These are phyloP conservation scores for Ruditapes philippinarum DNA, from an alignment of 1,140 invertebrate genomes.

Conservation along the genomic window DNA sequence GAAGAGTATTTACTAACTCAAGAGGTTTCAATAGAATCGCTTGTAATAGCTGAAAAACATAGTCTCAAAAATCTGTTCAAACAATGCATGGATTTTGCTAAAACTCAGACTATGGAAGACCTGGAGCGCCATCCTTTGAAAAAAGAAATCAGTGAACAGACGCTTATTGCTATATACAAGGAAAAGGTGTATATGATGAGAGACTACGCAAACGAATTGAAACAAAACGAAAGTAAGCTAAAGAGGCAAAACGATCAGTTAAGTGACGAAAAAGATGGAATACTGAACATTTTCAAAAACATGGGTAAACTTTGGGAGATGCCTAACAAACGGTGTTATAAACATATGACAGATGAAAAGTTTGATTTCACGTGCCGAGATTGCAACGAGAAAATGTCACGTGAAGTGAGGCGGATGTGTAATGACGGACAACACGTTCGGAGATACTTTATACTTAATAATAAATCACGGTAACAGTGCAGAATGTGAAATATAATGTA, in stretches of 20 bases:
- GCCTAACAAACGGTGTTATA: conserved; percentile 77
- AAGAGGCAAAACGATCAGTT: conserved; percentile 64
- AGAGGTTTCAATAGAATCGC: conserved; percentile 68
- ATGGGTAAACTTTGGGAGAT: conserved; percentile 73
- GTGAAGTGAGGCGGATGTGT: conserved; percentile 73
- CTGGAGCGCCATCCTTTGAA: conserved; percentile 66
- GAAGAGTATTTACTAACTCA: conserved; percentile 79
- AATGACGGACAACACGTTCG: conserved; percentile 71
- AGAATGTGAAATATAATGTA: too few relatives aligned
- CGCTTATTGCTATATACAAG: conserved; percentile 71
- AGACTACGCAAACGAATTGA: conserved; percentile 73
- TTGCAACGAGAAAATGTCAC: conserved; percentile 77
- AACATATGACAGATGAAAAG: conserved; percentile 71
- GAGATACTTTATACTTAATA: conserved; percentile 60
- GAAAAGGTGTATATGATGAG: conserved; percentile 73
- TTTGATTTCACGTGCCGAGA: conserved; percentile 76
- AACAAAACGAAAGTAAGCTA: conserved; percentile 68
- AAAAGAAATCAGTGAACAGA: conserved; percentile 67
- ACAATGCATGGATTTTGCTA: conserved; percentile 75
- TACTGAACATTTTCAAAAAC: conserved; percentile 66
- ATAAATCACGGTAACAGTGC: conserved; percentile 32
- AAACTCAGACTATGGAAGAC: conserved; percentile 74
- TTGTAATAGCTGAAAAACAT: conserved; percentile 76
- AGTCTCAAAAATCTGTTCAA: conserved; percentile 71
- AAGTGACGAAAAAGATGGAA: conserved; percentile 71